A percentile compares a stretch with the other conserved stretches of the same genome.
Evolutionary conservation across 1,140 invertebrate species (phyloP).

Genomic region (Sminthurides bifidus): DNA sequence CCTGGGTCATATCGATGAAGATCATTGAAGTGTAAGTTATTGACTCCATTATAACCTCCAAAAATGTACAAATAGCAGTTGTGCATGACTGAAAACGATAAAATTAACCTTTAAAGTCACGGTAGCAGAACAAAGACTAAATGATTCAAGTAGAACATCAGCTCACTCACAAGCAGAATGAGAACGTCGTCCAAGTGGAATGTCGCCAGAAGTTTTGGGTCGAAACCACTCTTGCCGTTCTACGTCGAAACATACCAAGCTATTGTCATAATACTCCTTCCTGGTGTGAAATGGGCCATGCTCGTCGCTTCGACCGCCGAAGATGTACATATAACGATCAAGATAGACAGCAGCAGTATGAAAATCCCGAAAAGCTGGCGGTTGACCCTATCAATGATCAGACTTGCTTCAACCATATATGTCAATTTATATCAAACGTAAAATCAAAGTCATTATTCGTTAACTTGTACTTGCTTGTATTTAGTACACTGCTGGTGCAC

Average conservation of each 20-base stretch:
- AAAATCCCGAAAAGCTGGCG: conserved; percentile 69
- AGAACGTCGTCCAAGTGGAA: conserved; percentile 58
- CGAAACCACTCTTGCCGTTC: conserved; percentile 52
- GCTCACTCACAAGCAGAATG: conserved; percentile 68
- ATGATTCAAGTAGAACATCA: neutral
- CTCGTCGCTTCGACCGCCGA: conserved; percentile 65
- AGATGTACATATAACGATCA: conserved; percentile 49
- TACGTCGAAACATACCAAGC: conserved; percentile 64
- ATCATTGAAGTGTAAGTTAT: conserved; percentile 67
- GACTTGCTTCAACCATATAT: neutral
- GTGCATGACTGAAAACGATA: conserved; percentile 51
- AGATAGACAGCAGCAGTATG: conserved; percentile 58
- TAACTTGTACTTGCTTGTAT: too few species aligned
- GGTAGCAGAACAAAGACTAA: too few species aligned
- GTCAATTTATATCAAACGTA: neutral
- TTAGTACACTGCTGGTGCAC: neutral
- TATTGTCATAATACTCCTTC: conserved; percentile 63
- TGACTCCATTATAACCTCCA: conserved; percentile 69
- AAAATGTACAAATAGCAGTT: conserved; percentile 65
- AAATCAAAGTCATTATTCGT: too few species aligned
- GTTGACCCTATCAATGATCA: conserved; percentile 36
- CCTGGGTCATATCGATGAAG: conserved; percentile 54
- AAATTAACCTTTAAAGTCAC: neutral
- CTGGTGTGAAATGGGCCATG: conserved; percentile 50
- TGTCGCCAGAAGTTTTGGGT: conserved; percentile 42